Evolutionary conservation across 1,140 invertebrate species (phyloP), one percentile per base, ranked within the genome.

Genomic region (Acyrthosiphon pisum): DNA sequence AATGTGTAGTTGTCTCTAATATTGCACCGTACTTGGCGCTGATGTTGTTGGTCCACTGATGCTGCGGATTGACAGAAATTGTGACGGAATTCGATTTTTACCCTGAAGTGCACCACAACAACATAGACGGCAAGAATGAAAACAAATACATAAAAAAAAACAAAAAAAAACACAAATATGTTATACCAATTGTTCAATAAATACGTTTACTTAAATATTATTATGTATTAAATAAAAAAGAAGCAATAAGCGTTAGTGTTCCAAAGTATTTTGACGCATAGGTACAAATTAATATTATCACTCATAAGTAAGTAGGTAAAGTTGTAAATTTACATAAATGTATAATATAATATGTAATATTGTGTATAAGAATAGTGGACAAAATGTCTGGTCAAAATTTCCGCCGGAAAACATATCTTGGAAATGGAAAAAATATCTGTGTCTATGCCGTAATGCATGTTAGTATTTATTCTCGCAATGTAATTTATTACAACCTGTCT

Each of bases 241-340:
- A 76, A 76, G 60, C 60, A 76, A 76, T n/a, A 89, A 89, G 88
- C 88, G 88, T 89, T 89, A 89, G 88, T 89, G 53, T 89, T 50
- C 14, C 30, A 89, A 53, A 53, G 50, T 50, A 8, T 22, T 50
- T 26, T 84, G 23, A 88, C 35, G n/a, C 23, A 87, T 22, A 26
- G 8, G 56, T 68, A 68, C 14, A 30, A 18, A 50, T 53, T 53
- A 23, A 53, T 53, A n/a, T 68, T 68, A 68, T 68, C 60, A n/a
- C 14, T 76, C 14, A 76, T n/a, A 76, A 35, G n/a, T 76, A 76
- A n/a, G 60, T 76, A 76, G 6, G 60, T 46, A 48, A 8, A 48
- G 60, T 68, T 68, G 30, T 68, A 6, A 18, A n/a, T 14, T 56
- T 56, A 26, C 22, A 56, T 30, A 30, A 14, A 68, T n/a, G 9